Evolutionary conservation across 2,113 vertebrate species (phyloP).

Genomic region (Carassius auratus): DNA sequence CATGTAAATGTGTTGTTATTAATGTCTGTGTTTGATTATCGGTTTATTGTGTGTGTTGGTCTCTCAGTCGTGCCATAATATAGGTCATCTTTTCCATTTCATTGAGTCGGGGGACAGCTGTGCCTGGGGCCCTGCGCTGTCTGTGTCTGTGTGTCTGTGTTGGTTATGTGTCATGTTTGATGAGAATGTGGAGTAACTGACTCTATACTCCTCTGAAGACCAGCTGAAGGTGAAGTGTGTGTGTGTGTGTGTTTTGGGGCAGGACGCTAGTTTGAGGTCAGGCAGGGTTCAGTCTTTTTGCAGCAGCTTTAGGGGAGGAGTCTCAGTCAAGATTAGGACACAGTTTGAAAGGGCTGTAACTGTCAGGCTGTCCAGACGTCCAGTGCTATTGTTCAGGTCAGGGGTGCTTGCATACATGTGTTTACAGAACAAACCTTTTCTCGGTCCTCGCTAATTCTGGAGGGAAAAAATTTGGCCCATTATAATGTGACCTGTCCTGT

Average conservation of each 20-base stretch:
- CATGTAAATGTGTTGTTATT: not conserved
- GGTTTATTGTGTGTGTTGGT: slow-evolving; percentile 37
- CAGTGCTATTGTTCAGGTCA: not conserved
- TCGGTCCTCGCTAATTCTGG: not conserved
- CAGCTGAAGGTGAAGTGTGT: not conserved
- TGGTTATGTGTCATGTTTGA: slow-evolving; percentile 6
- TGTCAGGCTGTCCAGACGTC: not conserved
- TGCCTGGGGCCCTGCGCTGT: slow-evolving; percentile 53
- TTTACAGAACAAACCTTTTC: not conserved
- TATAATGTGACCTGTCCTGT: not conserved
- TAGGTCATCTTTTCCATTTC: slow-evolving; percentile 76
- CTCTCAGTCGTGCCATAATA: slow-evolving; percentile 58
- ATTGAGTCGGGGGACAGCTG: slow-evolving; percentile 72
- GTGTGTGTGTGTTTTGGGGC: not conserved
- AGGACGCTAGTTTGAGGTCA: not conserved
- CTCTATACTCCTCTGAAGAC: not conserved
- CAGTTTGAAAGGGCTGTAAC: slow-evolving; percentile 10
- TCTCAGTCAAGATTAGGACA: not conserved
- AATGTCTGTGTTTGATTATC: slow-evolving; percentile 24
- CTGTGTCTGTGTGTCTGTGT: slow-evolving; percentile 31
- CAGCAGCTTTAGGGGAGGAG: slow-evolving; percentile 2
- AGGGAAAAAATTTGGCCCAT: not conserved
- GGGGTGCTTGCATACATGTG: not conserved
- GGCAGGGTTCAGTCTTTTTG: slow-evolving; percentile 11
- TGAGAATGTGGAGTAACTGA: not conserved